Conservation (phyloP, 1,140 invertebrate species). For the Scaptodrosophila lebanonensis region DNA sequence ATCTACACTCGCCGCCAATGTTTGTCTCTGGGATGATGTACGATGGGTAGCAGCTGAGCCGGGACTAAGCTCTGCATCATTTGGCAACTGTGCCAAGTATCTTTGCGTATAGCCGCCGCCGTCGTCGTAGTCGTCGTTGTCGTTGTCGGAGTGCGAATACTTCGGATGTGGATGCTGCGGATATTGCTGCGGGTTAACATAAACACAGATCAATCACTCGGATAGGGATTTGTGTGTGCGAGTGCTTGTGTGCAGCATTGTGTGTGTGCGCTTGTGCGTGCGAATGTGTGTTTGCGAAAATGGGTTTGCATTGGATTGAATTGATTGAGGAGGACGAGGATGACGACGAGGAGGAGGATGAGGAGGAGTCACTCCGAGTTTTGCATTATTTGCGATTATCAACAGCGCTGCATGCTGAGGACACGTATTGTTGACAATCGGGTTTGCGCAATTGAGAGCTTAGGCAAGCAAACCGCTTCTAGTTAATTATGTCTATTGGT, state of each 20-base stretch:
- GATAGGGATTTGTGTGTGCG: conserved; percentile 8
- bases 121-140: too few relatives aligned
- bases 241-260: conserved; percentile 3
- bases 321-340: conserved; percentile 21
- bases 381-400: conserved; percentile 21
- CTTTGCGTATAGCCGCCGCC: too few relatives aligned
- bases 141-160: too few relatives aligned
- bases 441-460: too few relatives aligned
- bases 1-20: too few relatives aligned
- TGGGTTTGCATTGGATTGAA: conserved; percentile 23
- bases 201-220: conserved; percentile 41
- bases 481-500: too few relatives aligned
- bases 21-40: not conserved
- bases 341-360: not conserved
- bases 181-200: conserved; percentile 23
- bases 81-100: conserved; percentile 3
- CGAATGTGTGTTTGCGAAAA: not conserved
- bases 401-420: too few relatives aligned
- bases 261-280: not conserved
- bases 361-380: too few relatives aligned
- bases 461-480: too few relatives aligned
- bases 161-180: too few relatives aligned
- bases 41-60: not conserved
- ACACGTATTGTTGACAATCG: too few relatives aligned
- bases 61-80: too few relatives aligned